Conservation (phyloP, 35 echinoderm and acorn worm species). For the Lytechinus pictus region DNA sequence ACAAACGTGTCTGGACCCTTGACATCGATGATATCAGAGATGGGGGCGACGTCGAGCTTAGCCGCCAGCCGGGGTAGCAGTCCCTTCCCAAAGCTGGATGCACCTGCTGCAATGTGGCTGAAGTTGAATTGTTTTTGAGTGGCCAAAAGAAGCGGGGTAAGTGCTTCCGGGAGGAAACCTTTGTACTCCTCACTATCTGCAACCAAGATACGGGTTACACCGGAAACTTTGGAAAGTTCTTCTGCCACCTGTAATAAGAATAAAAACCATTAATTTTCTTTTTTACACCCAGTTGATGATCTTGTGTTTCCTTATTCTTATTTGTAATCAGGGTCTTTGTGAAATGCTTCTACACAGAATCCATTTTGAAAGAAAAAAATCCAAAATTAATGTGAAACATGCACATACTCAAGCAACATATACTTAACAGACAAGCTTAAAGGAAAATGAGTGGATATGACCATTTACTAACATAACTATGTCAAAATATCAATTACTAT, state of each 20-base stretch:
- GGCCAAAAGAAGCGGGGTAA: conserved; percentile 80
- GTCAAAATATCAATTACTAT: no score
- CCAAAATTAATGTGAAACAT: no score
- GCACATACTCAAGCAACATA: no score
- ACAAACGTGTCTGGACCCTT: conserved; percentile 92
- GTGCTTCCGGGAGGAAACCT: conserved; percentile 89
- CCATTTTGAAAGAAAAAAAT: no score
- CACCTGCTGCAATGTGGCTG: conserved; percentile 95
- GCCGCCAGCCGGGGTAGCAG: conserved; percentile 89
- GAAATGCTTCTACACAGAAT: no score
- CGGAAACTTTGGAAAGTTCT: conserved; percentile 81
- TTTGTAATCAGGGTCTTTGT: no score
- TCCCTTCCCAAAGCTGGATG: conserved; percentile 92
- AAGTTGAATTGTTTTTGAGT: conserved; percentile 98
- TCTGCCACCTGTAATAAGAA: conserved; percentile 77
- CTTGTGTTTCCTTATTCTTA: no score
- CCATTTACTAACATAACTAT: no score
- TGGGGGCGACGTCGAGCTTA: conserved; percentile 94
- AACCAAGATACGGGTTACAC: conserved; percentile 85
- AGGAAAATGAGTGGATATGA: no score
- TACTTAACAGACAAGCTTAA: no score
- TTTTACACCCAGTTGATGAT: no score
- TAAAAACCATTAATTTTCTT: no score
- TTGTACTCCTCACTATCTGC: conserved; percentile 94
- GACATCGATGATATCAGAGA: conserved; percentile 96